Evolutionary conservation across 2,888 invertebrate species (phyloP).

Genomic region (Meganola albula): DNA sequence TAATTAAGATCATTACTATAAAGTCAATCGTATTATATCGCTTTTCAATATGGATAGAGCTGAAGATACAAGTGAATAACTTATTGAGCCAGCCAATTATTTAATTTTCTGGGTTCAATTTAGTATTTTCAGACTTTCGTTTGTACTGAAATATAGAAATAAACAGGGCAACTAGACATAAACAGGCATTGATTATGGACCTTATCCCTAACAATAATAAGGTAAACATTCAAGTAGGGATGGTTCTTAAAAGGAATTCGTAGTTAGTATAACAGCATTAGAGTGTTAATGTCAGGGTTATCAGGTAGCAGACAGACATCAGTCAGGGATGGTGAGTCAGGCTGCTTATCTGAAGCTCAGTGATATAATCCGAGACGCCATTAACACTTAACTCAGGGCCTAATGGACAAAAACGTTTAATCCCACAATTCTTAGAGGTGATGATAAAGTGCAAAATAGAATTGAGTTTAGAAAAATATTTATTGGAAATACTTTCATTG

Average conservation of each 20-base stretch:
- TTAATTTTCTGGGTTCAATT: no score
- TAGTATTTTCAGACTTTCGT: no score
- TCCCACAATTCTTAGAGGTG: slow-evolving; percentile 54
- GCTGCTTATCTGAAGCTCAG: slow-evolving; percentile 49
- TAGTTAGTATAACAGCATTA: slow-evolving; percentile 33
- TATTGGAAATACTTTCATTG: no score
- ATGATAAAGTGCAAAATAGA: slow-evolving; percentile 51
- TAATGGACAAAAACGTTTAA: slow-evolving; percentile 75
- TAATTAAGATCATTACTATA: slow-evolving; percentile 28
- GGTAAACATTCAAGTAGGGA: slow-evolving; percentile 6
- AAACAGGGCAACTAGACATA: no score
- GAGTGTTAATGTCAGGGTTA: slow-evolving; percentile 36
- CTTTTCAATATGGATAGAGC: no score
- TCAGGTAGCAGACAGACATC: slow-evolving; percentile 62
- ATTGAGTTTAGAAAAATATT: slow-evolving; percentile 30
- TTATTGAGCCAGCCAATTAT: no score
- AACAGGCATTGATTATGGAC: no score
- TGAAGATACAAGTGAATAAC: no score
- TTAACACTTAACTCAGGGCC: slow-evolving; percentile 65
- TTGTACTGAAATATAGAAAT: no score
- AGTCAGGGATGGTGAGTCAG: slow-evolving; percentile 58
- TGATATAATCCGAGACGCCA: slow-evolving; percentile 67
- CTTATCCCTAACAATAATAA: no score
- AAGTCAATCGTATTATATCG: no score
- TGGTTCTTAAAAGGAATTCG: slow-evolving; percentile 23